Base-by-base conservation (phyloP, 1,140 invertebrate species). In the Pogonognathellus flavescens region DNA sequence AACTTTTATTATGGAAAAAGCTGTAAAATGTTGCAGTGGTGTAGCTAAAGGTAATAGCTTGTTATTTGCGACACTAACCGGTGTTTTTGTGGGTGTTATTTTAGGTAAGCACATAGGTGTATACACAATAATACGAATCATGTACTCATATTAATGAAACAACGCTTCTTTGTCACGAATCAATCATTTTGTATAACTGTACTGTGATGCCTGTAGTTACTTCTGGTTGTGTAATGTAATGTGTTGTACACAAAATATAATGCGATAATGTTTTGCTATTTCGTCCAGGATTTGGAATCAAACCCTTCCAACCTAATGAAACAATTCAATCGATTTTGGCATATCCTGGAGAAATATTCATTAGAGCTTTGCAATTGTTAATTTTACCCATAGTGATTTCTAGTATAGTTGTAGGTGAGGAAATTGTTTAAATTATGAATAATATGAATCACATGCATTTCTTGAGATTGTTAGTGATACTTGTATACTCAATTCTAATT, bases 271-370 rank as follows among this genome's bases (percentile, higher is more conserved):
- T n/a, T n/a, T n/a, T n/a, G n/a, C n/a, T 41, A 41, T 41, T 41
- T 41, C n/a, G 14, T 76, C 9, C 14, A 96, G 95, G 96, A 86
- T 94, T 96, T 89, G 92, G 93, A 72, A 91, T 97, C 80, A 93
- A 95, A 88, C 92, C 93, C 13, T 91, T 94, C 57, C 90, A 93
- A 82, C 92, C 95, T 25, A 93, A 94, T 84, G 92, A 93, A 66
- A 94, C 95, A 89, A 93, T 94, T 16, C n/a, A 53, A 13, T 93
- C 95, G 91, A 92, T 97, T 86, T 94, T 98, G 84, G 95, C 95
- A 7, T 97, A 97, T 91, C 96, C 96, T 18, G 96, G 96, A 80
- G 96, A 97, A 89, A 92, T 97, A 11, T 97, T 97, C 90, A 96
- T 97, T 94, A 93, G 96, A 89, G 92, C 96, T 50, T 91, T 97